phyloP scores from a whole-genome alignment of 2,888 invertebrate species.

The Acleris laterana region DNA sequence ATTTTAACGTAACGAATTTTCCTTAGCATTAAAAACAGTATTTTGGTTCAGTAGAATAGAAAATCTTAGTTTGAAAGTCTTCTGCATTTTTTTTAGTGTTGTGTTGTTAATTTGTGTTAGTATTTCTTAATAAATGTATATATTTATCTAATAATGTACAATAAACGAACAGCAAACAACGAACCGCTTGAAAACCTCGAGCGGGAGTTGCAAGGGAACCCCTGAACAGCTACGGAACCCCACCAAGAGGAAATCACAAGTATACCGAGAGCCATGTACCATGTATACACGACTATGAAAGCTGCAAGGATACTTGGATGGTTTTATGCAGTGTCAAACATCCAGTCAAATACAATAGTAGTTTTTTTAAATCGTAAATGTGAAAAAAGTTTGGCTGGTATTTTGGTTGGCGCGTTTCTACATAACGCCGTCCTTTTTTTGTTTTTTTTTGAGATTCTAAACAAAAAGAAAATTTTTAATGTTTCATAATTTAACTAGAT shows the following conservation, averaged over 20 bases:
- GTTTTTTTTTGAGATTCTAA: too few relatives aligned
- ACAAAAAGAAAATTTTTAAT: too few relatives aligned
- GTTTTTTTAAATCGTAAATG: background rate
- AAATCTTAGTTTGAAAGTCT: too few relatives aligned
- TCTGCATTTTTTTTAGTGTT: too few relatives aligned
- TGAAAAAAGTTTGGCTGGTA: background rate
- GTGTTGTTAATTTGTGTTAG: too few relatives aligned
- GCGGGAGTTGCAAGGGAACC: constrained; percentile 74
- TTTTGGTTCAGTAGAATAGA: too few relatives aligned
- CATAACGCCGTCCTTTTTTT: constrained; percentile 8
- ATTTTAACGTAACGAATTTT: too few relatives aligned
- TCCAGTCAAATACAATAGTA: background rate
- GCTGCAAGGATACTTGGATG: constrained; percentile 16
- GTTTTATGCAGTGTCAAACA: constrained; percentile 14
- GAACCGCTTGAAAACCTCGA: constrained; percentile 82
- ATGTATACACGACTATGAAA: constrained; percentile 31
- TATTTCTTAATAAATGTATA: too few relatives aligned
- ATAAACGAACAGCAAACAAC: constrained; percentile 72
- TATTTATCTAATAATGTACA: constrained; percentile 12
- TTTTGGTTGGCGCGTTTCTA: background rate
- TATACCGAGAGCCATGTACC: constrained; percentile 40
- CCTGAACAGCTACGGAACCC: constrained; percentile 55
- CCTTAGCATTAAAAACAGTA: too few relatives aligned
- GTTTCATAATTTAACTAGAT: too few relatives aligned
- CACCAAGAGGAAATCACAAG: constrained; percentile 44